These are phyloP conservation scores for Lampris megalopsis DNA, from an alignment of 2,113 vertebrate genomes.

Conservation along the genomic window DNA sequence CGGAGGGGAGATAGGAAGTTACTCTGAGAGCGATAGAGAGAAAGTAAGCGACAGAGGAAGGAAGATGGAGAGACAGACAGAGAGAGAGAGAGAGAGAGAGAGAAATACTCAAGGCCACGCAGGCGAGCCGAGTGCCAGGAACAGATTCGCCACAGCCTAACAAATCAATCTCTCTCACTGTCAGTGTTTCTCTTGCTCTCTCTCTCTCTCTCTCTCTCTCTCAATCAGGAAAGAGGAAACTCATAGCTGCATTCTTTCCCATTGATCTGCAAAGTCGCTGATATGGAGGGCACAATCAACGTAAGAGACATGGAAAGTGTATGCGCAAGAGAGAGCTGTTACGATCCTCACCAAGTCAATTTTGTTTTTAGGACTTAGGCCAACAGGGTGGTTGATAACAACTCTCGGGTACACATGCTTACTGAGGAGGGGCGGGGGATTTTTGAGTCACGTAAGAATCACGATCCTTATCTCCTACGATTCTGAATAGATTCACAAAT, in stretches of 20 bases:
- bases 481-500: too few species aligned
- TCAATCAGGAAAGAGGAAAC: constrained; percentile 49
- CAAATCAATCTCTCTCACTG: constrained; percentile 27
- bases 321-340: neutral
- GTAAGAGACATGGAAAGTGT: neutral
- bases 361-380: neutral
- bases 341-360: neutral
- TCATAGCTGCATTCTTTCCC: constrained; percentile 55
- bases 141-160: constrained; percentile 14
- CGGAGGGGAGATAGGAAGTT: neutral
- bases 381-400: too few species aligned
- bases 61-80: constrained; percentile 27
- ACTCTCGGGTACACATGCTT: too few species aligned
- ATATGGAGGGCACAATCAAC: constrained; percentile 19
- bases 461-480: too few species aligned
- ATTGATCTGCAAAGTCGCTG: constrained; percentile 35
- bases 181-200: constrained; percentile 1
- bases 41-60: neutral
- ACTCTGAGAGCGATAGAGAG: neutral
- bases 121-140: constrained; percentile 48
- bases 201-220: constrained; percentile 13
- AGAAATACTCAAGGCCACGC: constrained; percentile 43
- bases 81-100: neutral
- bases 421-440: too few species aligned
- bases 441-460: too few species aligned